A percentile compares a stretch with the other conserved stretches of the same genome.
phyloP scores from a whole-genome alignment of 2,113 vertebrate species.

The Callaeas wilsoni region DNA sequence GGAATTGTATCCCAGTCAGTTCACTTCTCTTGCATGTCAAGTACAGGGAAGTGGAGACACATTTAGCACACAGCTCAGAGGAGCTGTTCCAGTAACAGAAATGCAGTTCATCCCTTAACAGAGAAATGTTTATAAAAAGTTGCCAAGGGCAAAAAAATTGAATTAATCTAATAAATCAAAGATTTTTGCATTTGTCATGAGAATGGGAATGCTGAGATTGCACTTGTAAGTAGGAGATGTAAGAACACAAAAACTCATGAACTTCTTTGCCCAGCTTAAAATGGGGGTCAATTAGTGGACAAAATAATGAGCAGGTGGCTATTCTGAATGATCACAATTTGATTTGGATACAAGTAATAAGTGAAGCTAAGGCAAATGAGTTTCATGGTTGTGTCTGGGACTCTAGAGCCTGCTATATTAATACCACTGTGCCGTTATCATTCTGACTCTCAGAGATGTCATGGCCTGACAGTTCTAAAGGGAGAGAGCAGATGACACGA shows the following conservation, averaged over 20 bases:
- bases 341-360: background rate
- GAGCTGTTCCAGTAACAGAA: background rate
- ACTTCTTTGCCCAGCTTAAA: background rate
- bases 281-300: background rate
- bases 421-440: background rate
- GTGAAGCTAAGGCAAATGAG: background rate
- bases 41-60: background rate
- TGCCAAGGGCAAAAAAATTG: background rate
- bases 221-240: background rate
- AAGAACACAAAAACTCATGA: background rate
- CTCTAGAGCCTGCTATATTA: background rate
- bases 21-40: background rate
- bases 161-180: background rate
- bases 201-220: background rate
- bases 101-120: background rate
- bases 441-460: background rate
- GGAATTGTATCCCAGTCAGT: background rate
- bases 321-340: background rate
- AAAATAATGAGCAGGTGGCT: background rate
- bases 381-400: background rate
- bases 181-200: background rate
- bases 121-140: background rate
- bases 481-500: background rate
- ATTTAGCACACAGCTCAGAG: background rate
- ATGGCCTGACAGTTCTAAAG: background rate